Evolutionary conservation across 2,888 invertebrate species (phyloP), one percentile per base, ranked within the genome.

Genomic region (Ethmia dodecea): DNA sequence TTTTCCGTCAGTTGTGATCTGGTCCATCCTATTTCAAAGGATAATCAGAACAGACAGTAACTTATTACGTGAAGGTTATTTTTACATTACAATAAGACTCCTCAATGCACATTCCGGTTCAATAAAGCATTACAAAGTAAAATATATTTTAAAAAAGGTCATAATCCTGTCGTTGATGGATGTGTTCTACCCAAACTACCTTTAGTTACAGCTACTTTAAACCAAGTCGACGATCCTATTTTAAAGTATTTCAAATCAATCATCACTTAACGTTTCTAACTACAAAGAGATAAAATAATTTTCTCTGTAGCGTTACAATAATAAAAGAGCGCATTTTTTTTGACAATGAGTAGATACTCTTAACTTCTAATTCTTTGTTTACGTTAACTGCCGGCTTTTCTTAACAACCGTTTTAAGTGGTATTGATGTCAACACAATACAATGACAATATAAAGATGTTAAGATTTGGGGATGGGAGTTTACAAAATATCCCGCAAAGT

Each of bases 91-190:
- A 40, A 47, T 37, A 31, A 38, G 26, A 32, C 28, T 35, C 25
- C 29, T 20, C 24, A 35, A 34, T 33, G 37, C 30, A 36, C 37
- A 37, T 35, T 40, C 33, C 37, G 28, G 38, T 37, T 46, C 39
- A 33, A 40, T 40, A 42, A 45, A 45, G 35, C 29, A 39, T 31
- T 38, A 31, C 39, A 48, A 27, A 45, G 30, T 35, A 38, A 47
- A 43, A 42, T 45, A 34, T 24, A 33, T 31, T 25, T 29, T 40
- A 25, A 41, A 35, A 36, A 40, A 52, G 55, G 47, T 55, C 51
- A 50, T 40, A 40, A 35, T 45, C 45, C 38, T 47, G 48, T 49
- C 45, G 46, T 52, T 65, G 61, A 62, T 64, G 54, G 55, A 60
- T 61, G 52, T 33, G 35, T 20, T 12, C 5, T 20, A 9, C 26